Percentiles rank a stretch among this genome's conserved stretches.
Evolutionary conservation across 1,140 invertebrate species (phyloP).

Genomic region (Homarus americanus): DNA sequence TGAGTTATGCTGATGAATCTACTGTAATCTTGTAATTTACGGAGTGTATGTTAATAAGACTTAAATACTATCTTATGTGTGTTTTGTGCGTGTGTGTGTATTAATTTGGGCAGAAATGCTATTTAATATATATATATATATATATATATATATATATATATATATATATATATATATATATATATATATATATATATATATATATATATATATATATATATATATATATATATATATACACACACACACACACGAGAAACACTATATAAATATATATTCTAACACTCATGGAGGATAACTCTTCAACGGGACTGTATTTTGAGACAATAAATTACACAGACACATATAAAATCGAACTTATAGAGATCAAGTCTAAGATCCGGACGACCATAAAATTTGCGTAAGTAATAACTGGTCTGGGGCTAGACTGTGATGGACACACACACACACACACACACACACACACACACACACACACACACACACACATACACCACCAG

Average conservation of each 20-base stretch:
- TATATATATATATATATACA: neutral
- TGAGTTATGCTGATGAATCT: too few relatives aligned
- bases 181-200: slow-evolving; percentile 7
- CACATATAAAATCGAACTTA: neutral
- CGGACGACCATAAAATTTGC: neutral
- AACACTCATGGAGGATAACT: neutral
- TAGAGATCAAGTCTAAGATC: neutral
- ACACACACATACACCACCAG: neutral
- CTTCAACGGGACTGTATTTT: neutral
- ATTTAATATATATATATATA: neutral
- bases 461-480: neutral
- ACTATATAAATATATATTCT: neutral
- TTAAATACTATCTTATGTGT: too few relatives aligned
- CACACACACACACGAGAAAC: neutral
- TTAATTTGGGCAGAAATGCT: too few relatives aligned
- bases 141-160: neutral
- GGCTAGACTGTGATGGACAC: neutral
- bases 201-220: slow-evolving; percentile 37
- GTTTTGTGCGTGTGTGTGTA: too few relatives aligned
- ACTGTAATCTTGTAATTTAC: too few relatives aligned
- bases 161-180: slow-evolving; percentile 5
- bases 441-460: neutral
- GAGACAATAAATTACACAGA: neutral
- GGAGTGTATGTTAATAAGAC: too few relatives aligned
- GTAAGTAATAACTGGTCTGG: neutral